Evolutionary conservation across 2,113 vertebrate genomes (phyloP).

Genomic region (Machaerirhynchus nigripectus): DNA sequence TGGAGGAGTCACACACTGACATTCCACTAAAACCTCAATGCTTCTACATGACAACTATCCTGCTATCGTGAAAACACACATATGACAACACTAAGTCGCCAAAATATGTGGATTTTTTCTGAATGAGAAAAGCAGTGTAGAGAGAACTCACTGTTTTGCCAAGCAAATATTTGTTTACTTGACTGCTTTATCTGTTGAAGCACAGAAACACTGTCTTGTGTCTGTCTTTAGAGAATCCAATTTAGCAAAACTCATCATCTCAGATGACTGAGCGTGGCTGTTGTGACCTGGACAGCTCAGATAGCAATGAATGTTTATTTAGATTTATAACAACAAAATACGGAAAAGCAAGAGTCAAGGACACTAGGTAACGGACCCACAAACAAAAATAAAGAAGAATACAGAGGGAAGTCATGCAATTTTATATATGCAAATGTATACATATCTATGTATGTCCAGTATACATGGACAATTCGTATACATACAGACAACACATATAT

Average conservation of each 20-base stretch:
- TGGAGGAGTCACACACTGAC: not conserved
- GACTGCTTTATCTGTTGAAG: not conserved
- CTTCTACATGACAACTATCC: not conserved
- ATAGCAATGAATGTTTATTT: not conserved
- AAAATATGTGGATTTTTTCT: not conserved
- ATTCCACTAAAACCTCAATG: not conserved
- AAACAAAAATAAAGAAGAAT: not conserved
- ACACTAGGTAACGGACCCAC: not conserved
- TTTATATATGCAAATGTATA: not conserved
- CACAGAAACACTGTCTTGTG: not conserved
- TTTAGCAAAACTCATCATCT: not conserved
- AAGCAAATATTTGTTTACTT: not conserved
- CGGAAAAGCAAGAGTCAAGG: not conserved
- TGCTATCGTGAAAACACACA: not conserved
- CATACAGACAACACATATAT: not conserved
- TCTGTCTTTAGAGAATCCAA: not conserved
- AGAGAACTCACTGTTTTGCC: not conserved
- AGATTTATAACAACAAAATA: not conserved
- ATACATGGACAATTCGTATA: not conserved
- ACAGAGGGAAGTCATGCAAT: not conserved
- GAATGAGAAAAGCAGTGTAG: not conserved
- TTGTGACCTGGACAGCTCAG: not conserved
- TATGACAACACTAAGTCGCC: not conserved
- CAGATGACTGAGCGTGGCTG: not conserved
- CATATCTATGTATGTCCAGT: not conserved